These are phyloP conservation scores for Denticeps clupeoides DNA, from an alignment of 2,797 vertebrate genomes.

Conservation along the genomic window DNA sequence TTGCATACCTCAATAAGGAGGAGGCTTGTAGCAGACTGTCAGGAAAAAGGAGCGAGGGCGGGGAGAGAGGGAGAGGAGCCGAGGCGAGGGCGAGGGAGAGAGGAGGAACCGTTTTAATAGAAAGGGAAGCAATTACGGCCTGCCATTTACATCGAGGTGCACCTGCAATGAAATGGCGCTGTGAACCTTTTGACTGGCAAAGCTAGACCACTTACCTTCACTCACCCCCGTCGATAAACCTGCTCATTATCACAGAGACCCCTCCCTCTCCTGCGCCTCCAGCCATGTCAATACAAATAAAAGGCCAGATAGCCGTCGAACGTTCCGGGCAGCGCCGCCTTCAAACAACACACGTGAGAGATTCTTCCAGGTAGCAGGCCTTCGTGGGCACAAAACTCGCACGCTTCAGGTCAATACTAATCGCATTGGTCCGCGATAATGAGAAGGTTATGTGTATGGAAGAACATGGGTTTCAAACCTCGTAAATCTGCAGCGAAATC, in stretches of 20 bases:
- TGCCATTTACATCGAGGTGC: conserved; percentile 2
- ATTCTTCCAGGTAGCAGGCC: too few relatives aligned
- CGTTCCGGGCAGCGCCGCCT: not conserved
- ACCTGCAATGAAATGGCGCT: conserved; percentile 12
- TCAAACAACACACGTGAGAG: too few relatives aligned
- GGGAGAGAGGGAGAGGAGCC: not conserved
- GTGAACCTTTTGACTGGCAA: conserved; percentile 12
- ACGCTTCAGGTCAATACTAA: not conserved
- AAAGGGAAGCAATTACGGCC: conserved; percentile 13
- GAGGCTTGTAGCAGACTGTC: conserved; percentile 1
- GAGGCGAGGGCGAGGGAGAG: conserved; percentile 6
- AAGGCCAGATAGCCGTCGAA: not conserved
- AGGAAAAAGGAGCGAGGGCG: conserved; percentile 7
- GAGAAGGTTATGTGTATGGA: not conserved
- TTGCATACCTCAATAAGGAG: conserved; percentile 17
- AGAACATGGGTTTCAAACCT: not conserved
- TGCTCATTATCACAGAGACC: not conserved
- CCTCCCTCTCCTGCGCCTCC: not conserved
- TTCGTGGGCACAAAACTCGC: too few relatives aligned
- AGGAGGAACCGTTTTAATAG: not conserved
- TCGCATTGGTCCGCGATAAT: not conserved
- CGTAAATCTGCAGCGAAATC: conserved; percentile 12
- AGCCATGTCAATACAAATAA: not conserved
- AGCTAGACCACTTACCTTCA: too few relatives aligned
- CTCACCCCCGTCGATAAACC: too few relatives aligned